Conservation (phyloP, 2,113 vertebrate genomes). For the Scortum barcoo region DNA sequence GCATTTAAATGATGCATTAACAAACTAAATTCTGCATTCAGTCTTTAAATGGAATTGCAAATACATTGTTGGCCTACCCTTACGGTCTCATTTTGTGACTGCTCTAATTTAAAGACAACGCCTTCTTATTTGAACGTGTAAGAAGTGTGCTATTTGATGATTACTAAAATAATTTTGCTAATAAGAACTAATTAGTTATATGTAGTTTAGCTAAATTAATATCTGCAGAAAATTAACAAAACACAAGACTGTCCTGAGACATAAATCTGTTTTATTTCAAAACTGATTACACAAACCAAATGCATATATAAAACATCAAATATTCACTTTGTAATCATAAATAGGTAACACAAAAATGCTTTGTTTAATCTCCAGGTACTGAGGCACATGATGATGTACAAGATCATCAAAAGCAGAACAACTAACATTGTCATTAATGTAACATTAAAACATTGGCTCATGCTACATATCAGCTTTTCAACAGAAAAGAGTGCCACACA, state of each 20-base stretch:
- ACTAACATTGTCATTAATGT: not conserved
- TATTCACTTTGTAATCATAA: slow-evolving; percentile 12
- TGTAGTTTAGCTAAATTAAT: not conserved
- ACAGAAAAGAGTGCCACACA: not conserved
- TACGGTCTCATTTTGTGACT: not conserved
- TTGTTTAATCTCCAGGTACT: not conserved
- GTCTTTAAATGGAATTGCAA: not conserved
- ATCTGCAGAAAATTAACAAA: not conserved
- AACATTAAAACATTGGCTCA: not conserved
- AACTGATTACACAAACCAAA: not conserved
- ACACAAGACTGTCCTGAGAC: not conserved
- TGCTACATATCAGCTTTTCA: not conserved
- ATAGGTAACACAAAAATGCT: slow-evolving; percentile 8
- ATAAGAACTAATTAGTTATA: not conserved
- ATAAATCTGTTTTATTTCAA: slow-evolving; percentile 3
- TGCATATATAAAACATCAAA: not conserved
- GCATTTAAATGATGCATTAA: not conserved
- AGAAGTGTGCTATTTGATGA: not conserved
- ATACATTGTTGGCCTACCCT: not conserved
- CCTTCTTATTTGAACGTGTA: not conserved
- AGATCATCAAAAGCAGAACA: not conserved
- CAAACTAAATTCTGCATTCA: not conserved
- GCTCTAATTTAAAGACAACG: not conserved
- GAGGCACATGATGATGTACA: not conserved
- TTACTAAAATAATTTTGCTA: not conserved